Evolutionary conservation across 2,797 vertebrate species (phyloP).

Genomic region (Huso huso): DNA sequence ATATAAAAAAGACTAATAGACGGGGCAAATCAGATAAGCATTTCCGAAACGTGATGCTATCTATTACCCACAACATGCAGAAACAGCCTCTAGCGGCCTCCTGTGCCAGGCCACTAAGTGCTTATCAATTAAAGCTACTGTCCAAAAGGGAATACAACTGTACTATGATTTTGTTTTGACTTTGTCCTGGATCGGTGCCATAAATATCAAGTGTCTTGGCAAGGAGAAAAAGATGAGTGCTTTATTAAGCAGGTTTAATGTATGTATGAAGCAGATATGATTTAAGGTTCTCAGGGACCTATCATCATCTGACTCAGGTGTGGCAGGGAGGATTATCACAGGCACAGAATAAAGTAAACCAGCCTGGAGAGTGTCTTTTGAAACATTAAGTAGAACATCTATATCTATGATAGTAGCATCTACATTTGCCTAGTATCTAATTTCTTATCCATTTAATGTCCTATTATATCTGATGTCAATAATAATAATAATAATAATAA

Average conservation of each 20-base stretch:
- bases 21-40: conserved; percentile 29
- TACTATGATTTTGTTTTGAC: conserved; percentile 20
- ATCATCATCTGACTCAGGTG: not conserved
- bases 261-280: not conserved
- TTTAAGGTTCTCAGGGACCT: not conserved
- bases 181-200: conserved; percentile 12
- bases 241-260: not conserved
- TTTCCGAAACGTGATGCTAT: conserved; percentile 27
- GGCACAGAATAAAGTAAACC: no score
- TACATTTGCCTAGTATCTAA: no score
- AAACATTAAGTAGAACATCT: no score
- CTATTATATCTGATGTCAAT: no score
- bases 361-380: no score
- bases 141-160: conserved; percentile 17
- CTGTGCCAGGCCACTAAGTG: conserved; percentile 25
- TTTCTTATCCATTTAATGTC: no score
- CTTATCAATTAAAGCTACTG: conserved; percentile 24
- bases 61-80: conserved; percentile 16
- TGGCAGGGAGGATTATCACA: no score
- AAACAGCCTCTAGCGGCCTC: conserved; percentile 16
- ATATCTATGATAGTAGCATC: no score
- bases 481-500: no score
- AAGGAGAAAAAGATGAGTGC: not conserved
- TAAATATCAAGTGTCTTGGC: conserved; percentile 6
- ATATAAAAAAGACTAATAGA: conserved; percentile 28